Evolutionary conservation across 2,797 vertebrate species (phyloP).

Genomic region (Urocyon cinereoargenteus): DNA sequence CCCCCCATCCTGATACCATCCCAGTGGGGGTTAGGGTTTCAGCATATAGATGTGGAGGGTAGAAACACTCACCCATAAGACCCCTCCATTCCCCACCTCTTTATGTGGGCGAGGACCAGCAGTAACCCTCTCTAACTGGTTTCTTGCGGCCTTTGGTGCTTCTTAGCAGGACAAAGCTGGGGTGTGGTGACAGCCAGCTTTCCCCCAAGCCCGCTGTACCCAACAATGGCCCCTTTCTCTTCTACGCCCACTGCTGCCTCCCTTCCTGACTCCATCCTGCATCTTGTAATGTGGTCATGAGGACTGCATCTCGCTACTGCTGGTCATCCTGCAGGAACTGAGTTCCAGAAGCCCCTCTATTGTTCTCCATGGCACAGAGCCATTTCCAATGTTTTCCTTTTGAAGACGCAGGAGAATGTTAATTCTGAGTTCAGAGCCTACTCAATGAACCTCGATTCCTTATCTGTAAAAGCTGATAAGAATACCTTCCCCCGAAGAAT

Average conservation of each 20-base stretch:
- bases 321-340: neutral
- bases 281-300: neutral
- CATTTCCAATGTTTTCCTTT: neutral
- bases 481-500: fast-evolving
- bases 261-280: neutral
- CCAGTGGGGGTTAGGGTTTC: neutral
- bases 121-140: fast-evolving
- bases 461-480: neutral
- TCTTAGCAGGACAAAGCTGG: neutral
- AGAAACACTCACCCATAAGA: fast-evolving
- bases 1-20: neutral
- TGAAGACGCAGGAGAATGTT: neutral
- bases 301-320: fast-evolving
- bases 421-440: neutral
- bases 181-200: fast-evolving
- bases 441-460: neutral
- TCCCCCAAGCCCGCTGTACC: neutral
- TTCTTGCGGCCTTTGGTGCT: fast-evolving
- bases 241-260: fast-evolving
- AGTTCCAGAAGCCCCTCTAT: neutral
- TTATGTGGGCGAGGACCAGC: neutral
- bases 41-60: fast-evolving
- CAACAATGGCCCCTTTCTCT: neutral
- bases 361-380: neutral
- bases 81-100: neutral